Base-by-base conservation (phyloP, 1,140 invertebrate genomes). In the Eupristina koningsbergeri region DNA sequence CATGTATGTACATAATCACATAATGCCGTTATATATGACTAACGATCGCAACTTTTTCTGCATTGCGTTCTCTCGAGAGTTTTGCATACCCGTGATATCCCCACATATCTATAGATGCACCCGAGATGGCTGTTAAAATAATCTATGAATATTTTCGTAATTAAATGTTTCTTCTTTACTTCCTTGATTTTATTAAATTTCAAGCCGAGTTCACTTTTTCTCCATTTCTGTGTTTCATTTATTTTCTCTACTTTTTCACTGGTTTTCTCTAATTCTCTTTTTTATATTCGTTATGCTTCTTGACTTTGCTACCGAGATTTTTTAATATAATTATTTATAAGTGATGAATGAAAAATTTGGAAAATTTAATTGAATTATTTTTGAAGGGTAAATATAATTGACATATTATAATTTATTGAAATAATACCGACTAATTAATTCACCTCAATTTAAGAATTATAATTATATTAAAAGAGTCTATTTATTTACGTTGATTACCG, bases 171-270 rank as follows among this genome's bases (percentile, higher is more conserved):
- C 50, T 64, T 73, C 47, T n/a, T 41, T 58, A 71, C 45, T 58
- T 34, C 69, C 67, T 81, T 81, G 80, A 81, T 81, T 81, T 74
- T 74, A 80, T 83, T 83, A 83, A 83, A 83, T 78, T 78, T 78
- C 75, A 36, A 63, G 36, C 47, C 82, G 8, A 22, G 17, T 50
- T 29, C 67, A 34, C 79, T 22, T 67, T 53, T 17, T 84, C 36
- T 13, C 63, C 45, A 19, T 73, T 31, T 61, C 58, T 29, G 67
- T 39, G 67, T 86, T 84, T 50, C 34, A 63, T 53, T 50, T 80
- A 76, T 63, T 80, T 76, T 81, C 69, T 22, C 50, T 26, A 31
- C 17, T 39, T 34, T 50, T 15, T 64, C 31, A 53, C 64, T 78
- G 26, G 78, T 8, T 74, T 63, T 61, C 77, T 41, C 36, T 67